These are phyloP conservation scores for Polypedilum pembai DNA, from an alignment of 1,140 invertebrate species.

Conservation along the genomic window DNA sequence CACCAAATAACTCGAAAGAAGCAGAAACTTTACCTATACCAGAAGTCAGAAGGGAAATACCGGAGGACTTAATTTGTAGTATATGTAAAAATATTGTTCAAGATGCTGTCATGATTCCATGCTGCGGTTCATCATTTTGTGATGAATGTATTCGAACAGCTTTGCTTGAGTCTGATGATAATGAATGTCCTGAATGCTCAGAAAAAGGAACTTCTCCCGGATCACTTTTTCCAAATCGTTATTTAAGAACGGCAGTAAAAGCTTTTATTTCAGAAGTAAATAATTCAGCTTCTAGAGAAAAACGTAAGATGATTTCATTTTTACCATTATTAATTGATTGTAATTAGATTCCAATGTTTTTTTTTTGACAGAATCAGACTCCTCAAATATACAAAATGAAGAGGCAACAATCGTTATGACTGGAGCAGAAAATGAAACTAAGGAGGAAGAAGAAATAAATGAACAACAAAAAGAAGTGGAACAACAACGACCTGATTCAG, in stretches of 20 bases:
- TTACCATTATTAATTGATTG: background rate
- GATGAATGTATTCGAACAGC: slow-evolving; percentile 91
- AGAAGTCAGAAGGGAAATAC: slow-evolving; percentile 67
- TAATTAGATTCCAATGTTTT: background rate
- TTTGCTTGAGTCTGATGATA: slow-evolving; percentile 85
- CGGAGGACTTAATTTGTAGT: slow-evolving; percentile 82
- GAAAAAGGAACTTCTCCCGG: slow-evolving; percentile 88
- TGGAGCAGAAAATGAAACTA: too few relatives aligned
- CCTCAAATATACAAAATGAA: background rate
- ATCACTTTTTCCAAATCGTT: slow-evolving; percentile 86
- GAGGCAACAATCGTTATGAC: background rate
- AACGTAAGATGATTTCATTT: background rate
- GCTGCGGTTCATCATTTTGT: slow-evolving; percentile 96
- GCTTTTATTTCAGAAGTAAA: slow-evolving; percentile 87
- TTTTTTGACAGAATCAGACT: background rate
- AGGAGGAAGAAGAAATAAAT: too few relatives aligned
- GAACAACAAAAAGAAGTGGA: too few relatives aligned
- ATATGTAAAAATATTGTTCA: slow-evolving; percentile 89
- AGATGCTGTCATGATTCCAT: slow-evolving; percentile 94
- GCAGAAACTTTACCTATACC: slow-evolving; percentile 44
- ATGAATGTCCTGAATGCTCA: slow-evolving; percentile 88
- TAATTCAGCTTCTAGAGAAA: slow-evolving; percentile 47
- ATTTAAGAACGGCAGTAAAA: slow-evolving; percentile 76
- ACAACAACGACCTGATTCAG: too few relatives aligned
- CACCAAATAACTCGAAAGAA: slow-evolving; percentile 22